Conservation (phyloP, 1,140 invertebrate genomes). For the Lordiphosa clarofinis region DNA sequence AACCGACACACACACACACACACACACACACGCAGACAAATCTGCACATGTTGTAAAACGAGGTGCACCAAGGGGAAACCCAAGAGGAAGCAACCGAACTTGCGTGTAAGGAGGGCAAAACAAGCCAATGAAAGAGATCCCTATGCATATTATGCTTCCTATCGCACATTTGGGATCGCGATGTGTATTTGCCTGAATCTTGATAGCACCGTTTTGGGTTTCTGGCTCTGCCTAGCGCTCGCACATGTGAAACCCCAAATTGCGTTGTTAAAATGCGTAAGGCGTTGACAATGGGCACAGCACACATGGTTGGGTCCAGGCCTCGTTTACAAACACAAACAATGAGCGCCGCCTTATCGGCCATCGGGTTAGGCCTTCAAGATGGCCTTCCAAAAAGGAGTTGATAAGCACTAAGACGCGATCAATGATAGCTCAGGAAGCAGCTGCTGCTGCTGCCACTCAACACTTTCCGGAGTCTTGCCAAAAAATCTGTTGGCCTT, state of each 20-base stretch:
- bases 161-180: slow-evolving; percentile 26
- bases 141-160: slow-evolving; percentile 26
- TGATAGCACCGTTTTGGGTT: slow-evolving; percentile 59
- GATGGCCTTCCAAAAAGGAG: slow-evolving; percentile 40
- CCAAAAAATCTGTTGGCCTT: slow-evolving; percentile 62
- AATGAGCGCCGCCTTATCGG: slow-evolving; percentile 52
- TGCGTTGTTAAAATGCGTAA: slow-evolving; percentile 71
- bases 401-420: slow-evolving; percentile 44
- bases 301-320: slow-evolving; percentile 19
- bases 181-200: slow-evolving; percentile 33
- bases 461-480: slow-evolving; percentile 18
- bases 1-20: slow-evolving; percentile 17
- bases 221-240: not conserved
- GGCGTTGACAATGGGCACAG: slow-evolving; percentile 66
- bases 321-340: slow-evolving; percentile 46
- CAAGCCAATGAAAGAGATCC: slow-evolving; percentile 16
- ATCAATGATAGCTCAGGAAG: slow-evolving; percentile 23
- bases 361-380: slow-evolving; percentile 21
- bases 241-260: slow-evolving; percentile 68
- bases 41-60: slow-evolving; percentile 62
- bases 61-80: slow-evolving; percentile 15
- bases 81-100: not conserved
- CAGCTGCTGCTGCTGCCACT: slow-evolving; percentile 46
- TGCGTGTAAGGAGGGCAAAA: slow-evolving; percentile 38
- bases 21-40: slow-evolving; percentile 29